Conservation (phyloP, 30 jellyfish, hydroid and myxozoan species). For the Morbakka virulenta region DNA sequence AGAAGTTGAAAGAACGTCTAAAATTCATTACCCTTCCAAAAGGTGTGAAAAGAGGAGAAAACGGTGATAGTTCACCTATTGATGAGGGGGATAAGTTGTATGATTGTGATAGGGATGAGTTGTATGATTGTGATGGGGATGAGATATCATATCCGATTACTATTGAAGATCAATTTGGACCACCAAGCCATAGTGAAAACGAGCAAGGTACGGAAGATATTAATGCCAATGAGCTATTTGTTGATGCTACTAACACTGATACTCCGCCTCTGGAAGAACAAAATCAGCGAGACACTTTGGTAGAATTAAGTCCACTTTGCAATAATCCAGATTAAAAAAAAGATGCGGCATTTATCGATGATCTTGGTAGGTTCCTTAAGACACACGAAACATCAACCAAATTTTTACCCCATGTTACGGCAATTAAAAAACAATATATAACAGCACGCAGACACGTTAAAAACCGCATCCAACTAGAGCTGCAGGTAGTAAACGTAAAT, state of each 20-base stretch:
- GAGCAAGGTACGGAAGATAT: background rate
- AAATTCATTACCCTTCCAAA: constrained; percentile 7
- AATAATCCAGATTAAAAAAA: no score
- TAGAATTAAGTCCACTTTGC: no score
- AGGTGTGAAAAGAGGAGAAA: background rate
- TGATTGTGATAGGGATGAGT: no score
- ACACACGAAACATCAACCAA: constrained; percentile 16
- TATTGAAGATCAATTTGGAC: no score
- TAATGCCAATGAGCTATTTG: background rate
- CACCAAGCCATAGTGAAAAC: no score
- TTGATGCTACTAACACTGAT: background rate
- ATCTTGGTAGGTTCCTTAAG: background rate
- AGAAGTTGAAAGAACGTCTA: constrained; percentile 6
- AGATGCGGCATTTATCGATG: no score
- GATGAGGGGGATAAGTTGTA: constrained; percentile 28
- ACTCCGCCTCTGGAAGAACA: background rate
- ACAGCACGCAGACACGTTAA: constrained; percentile 26
- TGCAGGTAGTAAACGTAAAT: no score
- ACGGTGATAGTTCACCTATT: constrained; percentile 2
- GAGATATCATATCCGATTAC: no score
- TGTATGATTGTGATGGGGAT: no score
- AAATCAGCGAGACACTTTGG: no score
- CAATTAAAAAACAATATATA: constrained; percentile 8
- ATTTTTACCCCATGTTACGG: background rate
- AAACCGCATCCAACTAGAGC: no score